Base-by-base conservation (phyloP, 1,140 invertebrate genomes). In the Panonychus citri region DNA sequence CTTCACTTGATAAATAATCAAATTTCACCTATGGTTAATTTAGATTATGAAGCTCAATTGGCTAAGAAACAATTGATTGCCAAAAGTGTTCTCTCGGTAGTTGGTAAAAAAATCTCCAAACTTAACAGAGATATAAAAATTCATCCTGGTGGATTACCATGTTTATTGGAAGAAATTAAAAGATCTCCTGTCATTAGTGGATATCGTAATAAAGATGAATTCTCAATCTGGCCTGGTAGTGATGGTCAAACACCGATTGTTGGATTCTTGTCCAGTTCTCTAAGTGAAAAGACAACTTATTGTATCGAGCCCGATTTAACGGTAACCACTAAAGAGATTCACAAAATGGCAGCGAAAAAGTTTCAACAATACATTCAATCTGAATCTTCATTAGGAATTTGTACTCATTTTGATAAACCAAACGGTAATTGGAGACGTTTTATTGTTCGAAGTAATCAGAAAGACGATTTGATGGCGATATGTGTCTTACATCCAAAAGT, bases 351-450 rank as follows among this genome's bases (percentile, higher is more conserved):
- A 27, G 65, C 66, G 12, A 48, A 66, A 61, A 69, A 71, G 63
- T 61, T 63, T 61, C 59, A 63, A 56, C 30, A 57, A 13, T 63
- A 61, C 42, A 55, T 63, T 3, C 42, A 49, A n/a, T n/a, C 59
- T 46, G 28, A 54, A 26, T 60, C 62, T 21, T 21, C 54, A 13
- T 28, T 54, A 15, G 56, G 53, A 40, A 39, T 48, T 13, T 57
- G 43, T 46, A 25, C 30, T 19, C 43, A 51, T 46, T 51, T 53
- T 37, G 56, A 51, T 21, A 83, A 89, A 63, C 73, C 76, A 34
- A 24, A 15, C 10, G 93, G 93, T 0, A 76, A 86, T 68, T 98
- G 90, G 80, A 77, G 79, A 58, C 84, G 86, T 68, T 69, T 97
- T 28, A 83, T 80, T 19, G 81, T 83, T 0, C 71, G 91, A 53